Evolutionary conservation across 2,113 vertebrate species (phyloP).

Genomic region (Orycteropus afer): DNA sequence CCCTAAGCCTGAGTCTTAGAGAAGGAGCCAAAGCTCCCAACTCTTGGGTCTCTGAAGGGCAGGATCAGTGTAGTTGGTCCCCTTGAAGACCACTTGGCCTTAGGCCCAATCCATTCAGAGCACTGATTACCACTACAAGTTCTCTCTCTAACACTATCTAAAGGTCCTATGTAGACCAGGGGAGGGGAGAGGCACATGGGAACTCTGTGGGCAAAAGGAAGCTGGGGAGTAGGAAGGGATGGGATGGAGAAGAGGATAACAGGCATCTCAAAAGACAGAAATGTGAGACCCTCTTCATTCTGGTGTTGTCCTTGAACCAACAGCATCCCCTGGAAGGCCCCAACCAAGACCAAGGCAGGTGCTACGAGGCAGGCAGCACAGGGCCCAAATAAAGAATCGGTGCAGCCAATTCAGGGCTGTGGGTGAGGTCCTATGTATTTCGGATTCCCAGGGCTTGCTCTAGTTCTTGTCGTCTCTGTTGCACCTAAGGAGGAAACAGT

Average conservation of each 20-base stretch:
- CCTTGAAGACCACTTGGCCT: slow-evolving; percentile 69
- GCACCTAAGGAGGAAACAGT: slow-evolving; percentile 89
- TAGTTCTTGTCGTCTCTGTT: slow-evolving; percentile 97
- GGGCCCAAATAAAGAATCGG: slow-evolving; percentile 73
- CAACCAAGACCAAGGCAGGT: slow-evolving; percentile 75
- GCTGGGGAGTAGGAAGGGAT: slow-evolving; percentile 13
- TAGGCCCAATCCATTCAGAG: slow-evolving; percentile 63
- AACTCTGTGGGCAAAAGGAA: slow-evolving; percentile 58
- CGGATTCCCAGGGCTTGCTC: slow-evolving; percentile 99
- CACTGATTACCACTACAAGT: slow-evolving; percentile 72
- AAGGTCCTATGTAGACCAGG: slow-evolving; percentile 73
- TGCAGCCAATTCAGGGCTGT: slow-evolving; percentile 75
- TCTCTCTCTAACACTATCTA: slow-evolving; percentile 79
- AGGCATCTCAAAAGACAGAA: slow-evolving; percentile 80
- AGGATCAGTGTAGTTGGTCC: slow-evolving; percentile 66
- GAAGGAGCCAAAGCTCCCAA: slow-evolving; percentile 38
- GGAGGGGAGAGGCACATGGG: slow-evolving; percentile 77
- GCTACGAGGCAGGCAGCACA: slow-evolving; percentile 71
- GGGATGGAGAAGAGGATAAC: slow-evolving; percentile 63
- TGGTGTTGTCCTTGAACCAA: slow-evolving; percentile 78
- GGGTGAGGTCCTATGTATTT: slow-evolving; percentile 90
- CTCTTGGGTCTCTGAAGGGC: slow-evolving; percentile 72
- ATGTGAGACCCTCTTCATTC: slow-evolving; percentile 76
- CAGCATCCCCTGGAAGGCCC: slow-evolving; percentile 74
- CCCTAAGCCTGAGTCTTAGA: slow-evolving; percentile 67